Conservation (phyloP, 1,140 invertebrate genomes). For the Lamellibrachia luymesi region DNA sequence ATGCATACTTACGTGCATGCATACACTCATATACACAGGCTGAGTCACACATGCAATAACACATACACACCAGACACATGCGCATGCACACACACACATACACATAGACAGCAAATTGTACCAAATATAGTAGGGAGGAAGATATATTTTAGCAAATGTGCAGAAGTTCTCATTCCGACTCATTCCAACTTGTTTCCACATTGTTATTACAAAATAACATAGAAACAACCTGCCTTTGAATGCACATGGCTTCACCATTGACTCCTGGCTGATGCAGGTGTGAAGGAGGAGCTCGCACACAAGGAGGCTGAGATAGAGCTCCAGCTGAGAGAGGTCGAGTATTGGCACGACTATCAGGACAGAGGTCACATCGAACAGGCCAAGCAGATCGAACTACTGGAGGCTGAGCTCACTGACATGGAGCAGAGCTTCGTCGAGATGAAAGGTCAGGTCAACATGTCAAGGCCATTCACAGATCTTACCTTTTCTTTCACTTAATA, state of each 20-base stretch:
- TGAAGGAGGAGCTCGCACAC: conserved; percentile 43
- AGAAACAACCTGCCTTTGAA: neutral
- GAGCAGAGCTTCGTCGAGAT: conserved; percentile 50
- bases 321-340: conserved; percentile 38
- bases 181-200: neutral
- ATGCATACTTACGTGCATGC: too few relatives aligned
- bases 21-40: neutral
- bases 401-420: conserved; percentile 49
- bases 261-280: conserved; percentile 30
- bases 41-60: too few relatives aligned
- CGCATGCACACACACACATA: too few relatives aligned
- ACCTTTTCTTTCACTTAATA: neutral
- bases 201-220: neutral
- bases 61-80: too few relatives aligned
- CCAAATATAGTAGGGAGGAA: neutral
- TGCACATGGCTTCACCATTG: neutral
- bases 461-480: neutral
- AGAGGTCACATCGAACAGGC: conserved; percentile 41
- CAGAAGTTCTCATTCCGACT: neutral
- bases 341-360: conserved; percentile 46
- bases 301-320: conserved; percentile 40
- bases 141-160: neutral
- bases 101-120: neutral
- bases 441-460: conserved; percentile 33
- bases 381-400: conserved; percentile 45